Evolutionary conservation across 2,797 vertebrate species (phyloP).

Genomic region (Thripadectes ignobilis): DNA sequence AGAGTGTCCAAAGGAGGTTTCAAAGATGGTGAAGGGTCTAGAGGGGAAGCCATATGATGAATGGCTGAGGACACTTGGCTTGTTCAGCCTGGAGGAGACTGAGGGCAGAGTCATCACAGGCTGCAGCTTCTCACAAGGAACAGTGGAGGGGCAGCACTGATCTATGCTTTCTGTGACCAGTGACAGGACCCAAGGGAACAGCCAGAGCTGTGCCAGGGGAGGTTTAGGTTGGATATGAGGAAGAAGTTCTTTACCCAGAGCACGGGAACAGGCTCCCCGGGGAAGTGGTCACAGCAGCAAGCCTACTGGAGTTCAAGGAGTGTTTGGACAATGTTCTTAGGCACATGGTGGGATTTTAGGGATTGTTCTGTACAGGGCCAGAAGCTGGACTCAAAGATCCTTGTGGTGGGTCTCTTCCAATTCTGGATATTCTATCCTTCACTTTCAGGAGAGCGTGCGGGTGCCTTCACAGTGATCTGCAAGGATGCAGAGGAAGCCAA

Average conservation of each 20-base stretch:
- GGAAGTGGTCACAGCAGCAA: not conserved
- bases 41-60: not conserved
- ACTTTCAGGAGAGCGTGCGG: conserved; percentile 90
- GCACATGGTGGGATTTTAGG: not conserved
- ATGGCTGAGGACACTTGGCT: not conserved
- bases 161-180: not conserved
- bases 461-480: conserved; percentile 93
- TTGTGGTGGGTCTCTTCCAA: not conserved
- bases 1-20: not conserved
- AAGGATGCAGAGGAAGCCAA: conserved; percentile 91
- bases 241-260: not conserved
- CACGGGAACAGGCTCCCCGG: not conserved
- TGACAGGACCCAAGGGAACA: not conserved
- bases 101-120: rapidly evolving
- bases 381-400: not conserved
- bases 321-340: not conserved
- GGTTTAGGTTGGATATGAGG: not conserved
- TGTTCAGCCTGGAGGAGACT: not conserved
- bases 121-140: not conserved
- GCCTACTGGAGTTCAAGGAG: not conserved
- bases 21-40: not conserved
- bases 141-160: not conserved
- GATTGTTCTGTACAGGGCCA: not conserved
- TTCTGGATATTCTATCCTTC: not conserved
- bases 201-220: not conserved